Conservation (phyloP, 2,113 vertebrate genomes). For the Notiomystis cincta region DNA sequence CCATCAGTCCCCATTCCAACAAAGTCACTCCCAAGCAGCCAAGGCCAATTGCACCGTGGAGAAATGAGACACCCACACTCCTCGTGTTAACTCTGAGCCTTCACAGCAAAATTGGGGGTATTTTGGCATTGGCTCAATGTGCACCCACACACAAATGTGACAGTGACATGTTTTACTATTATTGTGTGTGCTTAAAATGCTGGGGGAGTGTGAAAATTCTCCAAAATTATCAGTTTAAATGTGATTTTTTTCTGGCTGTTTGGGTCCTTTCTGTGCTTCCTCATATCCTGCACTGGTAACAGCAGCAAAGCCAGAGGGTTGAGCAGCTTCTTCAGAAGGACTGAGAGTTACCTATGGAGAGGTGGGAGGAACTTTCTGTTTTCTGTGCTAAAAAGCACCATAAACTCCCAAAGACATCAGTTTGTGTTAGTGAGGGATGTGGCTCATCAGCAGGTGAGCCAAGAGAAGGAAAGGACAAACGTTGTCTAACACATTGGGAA, state of each 20-base stretch:
- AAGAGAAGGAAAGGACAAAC: neutral
- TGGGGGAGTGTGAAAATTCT: neutral
- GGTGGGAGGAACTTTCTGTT: neutral
- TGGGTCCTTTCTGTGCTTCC: neutral
- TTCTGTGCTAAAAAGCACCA: neutral
- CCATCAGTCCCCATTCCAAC: neutral
- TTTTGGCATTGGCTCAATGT: rapidly evolving
- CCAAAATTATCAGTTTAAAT: neutral
- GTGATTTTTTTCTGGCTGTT: neutral
- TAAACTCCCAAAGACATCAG: neutral
- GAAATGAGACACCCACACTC: neutral
- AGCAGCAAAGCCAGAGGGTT: neutral
- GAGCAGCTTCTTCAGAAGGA: neutral
- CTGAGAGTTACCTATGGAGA: neutral
- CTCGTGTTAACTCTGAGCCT: neutral
- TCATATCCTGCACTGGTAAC: neutral
- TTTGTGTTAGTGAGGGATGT: neutral
- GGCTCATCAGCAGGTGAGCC: neutral
- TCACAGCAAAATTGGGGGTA: neutral
- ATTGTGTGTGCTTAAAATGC: neutral
- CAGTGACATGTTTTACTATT: neutral
- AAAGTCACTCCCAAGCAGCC: neutral
- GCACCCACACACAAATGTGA: rapidly evolving
- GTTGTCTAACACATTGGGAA: neutral
- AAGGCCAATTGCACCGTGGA: neutral